Conservation (phyloP, 1,140 invertebrate genomes). For the Reticulitermes speratus region DNA sequence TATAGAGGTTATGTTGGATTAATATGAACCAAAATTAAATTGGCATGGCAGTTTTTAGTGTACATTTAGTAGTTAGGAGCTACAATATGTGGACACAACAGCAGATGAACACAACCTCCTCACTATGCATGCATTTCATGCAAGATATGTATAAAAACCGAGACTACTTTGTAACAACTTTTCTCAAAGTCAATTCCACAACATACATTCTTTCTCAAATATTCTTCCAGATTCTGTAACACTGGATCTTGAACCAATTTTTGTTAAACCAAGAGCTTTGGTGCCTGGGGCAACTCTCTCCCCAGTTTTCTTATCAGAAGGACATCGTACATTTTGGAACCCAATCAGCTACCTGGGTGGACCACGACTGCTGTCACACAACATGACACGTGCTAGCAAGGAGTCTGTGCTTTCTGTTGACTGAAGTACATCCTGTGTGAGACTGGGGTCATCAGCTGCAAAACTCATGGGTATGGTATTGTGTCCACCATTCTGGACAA, state of each 20-base stretch:
- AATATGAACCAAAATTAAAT: too few species aligned
- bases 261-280: constrained; percentile 17
- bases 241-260: background rate
- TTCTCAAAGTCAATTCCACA: too few species aligned
- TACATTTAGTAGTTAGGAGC: too few species aligned
- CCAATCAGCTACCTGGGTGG: constrained; percentile 72
- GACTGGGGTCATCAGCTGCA: background rate
- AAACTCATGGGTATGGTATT: too few species aligned
- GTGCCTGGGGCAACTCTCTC: constrained; percentile 34
- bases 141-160: too few species aligned
- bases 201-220: background rate
- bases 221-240: constrained; percentile 24
- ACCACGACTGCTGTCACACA: constrained; percentile 54
- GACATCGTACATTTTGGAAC: constrained; percentile 62
- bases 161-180: too few species aligned
- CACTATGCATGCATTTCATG: too few species aligned
- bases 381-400: constrained; percentile 54
- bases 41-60: too few species aligned
- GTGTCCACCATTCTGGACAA: too few species aligned
- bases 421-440: constrained; percentile 41
- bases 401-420: constrained; percentile 71
- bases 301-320: constrained; percentile 55
- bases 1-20: too few species aligned
- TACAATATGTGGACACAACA: too few species aligned
- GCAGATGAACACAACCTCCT: too few species aligned